Percentiles rank a stretch among this genome's conserved stretches.
Conservation (phyloP, 2,888 invertebrate species). For the Sepioteuthis lessoniana region DNA sequence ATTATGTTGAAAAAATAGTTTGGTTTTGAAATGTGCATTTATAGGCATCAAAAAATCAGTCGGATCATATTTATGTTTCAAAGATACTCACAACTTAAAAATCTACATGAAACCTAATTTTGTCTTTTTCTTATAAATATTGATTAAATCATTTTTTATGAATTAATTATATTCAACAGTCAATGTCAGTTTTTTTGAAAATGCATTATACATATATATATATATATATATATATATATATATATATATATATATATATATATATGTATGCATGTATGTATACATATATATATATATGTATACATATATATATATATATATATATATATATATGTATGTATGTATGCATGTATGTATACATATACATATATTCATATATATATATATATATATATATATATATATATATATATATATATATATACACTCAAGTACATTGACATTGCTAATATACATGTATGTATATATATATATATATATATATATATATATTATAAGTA, state of each 20-base stretch:
- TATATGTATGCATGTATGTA: not conserved
- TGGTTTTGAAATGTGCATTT: too few relatives aligned
- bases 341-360: not conserved
- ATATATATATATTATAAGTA: not conserved
- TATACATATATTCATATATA: not conserved
- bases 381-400: constrained; percentile 11
- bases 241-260: constrained; percentile 33
- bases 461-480: not conserved
- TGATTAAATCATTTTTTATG: too few relatives aligned
- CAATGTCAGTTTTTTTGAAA: too few relatives aligned
- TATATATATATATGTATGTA: not conserved
- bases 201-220: too few relatives aligned
- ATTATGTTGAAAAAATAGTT: too few relatives aligned
- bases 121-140: too few relatives aligned
- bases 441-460: not conserved
- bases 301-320: not conserved
- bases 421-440: not conserved
- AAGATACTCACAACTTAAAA: too few relatives aligned
- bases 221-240: constrained; percentile 33
- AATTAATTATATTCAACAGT: too few relatives aligned
- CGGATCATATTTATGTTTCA: too few relatives aligned
- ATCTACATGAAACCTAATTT: too few relatives aligned
- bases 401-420: constrained; percentile 33
- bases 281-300: not conserved
- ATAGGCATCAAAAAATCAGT: too few relatives aligned